Evolutionary conservation across 2,797 vertebrate genomes (phyloP).

Genomic region (Malurus leucopterus): DNA sequence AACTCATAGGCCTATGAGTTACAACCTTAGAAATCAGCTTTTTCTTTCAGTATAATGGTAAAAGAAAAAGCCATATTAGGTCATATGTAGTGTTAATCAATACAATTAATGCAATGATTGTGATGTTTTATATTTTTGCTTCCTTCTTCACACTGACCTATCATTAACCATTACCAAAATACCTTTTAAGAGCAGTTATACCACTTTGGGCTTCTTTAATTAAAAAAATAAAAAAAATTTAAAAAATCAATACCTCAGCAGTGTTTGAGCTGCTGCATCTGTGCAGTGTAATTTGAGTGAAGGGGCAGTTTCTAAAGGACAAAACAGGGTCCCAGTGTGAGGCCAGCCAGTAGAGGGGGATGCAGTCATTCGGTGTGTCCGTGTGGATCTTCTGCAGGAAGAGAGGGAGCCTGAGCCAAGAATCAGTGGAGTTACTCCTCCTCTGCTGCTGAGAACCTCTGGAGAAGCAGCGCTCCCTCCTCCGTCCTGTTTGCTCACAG

Average conservation of each 20-base stretch:
- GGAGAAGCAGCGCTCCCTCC: not conserved
- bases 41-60: not conserved
- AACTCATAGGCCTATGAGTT: accelerated
- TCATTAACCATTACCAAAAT: not conserved
- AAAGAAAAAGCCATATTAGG: not conserved
- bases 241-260: not conserved
- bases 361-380: not conserved
- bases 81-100: not conserved
- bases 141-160: not conserved
- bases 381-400: not conserved
- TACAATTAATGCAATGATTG: not conserved
- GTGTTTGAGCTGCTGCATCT: not conserved
- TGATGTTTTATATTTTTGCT: not conserved
- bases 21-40: not conserved
- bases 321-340: not conserved
- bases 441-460: not conserved
- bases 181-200: not conserved
- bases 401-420: not conserved
- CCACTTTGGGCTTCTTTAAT: not conserved
- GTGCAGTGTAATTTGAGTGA: not conserved
- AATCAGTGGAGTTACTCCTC: not conserved
- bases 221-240: no score
- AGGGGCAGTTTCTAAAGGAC: not conserved
- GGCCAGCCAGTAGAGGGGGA: slow-evolving; percentile 31
- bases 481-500: not conserved